phyloP scores from a whole-genome alignment of 2,113 vertebrate genomes.

The Silurus glanis region DNA sequence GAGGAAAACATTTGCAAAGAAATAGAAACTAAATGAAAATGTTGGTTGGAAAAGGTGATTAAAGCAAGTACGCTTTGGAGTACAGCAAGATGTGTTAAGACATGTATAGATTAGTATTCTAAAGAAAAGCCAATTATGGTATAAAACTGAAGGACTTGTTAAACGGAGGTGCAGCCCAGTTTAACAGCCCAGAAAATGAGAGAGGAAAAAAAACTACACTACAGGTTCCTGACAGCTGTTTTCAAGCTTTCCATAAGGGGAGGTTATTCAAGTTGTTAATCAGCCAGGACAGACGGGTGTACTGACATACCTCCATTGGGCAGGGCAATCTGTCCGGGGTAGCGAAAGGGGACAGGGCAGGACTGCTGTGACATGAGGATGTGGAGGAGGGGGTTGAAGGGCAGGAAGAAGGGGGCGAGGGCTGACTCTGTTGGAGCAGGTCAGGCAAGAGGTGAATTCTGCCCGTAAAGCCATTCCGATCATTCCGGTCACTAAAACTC shows the following conservation, averaged over 20 bases:
- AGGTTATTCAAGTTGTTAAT: background rate
- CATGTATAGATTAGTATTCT: background rate
- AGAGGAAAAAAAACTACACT: background rate
- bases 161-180: background rate
- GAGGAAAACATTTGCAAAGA: conserved; percentile 44
- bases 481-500: conserved; percentile 62
- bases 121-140: background rate
- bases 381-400: conserved; percentile 86
- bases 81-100: background rate
- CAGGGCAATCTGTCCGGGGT: conserved; percentile 91
- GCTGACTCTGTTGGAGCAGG: conserved; percentile 99
- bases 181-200: background rate
- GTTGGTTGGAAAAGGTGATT: background rate
- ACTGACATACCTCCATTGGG: conserved; percentile 92
- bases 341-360: conserved; percentile 95
- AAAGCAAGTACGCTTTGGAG: background rate
- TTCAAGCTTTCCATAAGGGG: background rate
- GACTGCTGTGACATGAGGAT: conserved; percentile 94
- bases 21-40: conserved; percentile 43
- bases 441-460: conserved; percentile 99
- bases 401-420: conserved; percentile 84
- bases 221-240: conserved; percentile 2
- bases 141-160: background rate
- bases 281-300: conserved; percentile 63
- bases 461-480: conserved; percentile 96